These are phyloP conservation scores for Paramormyrops hopkinsi DNA, from an alignment of 2,797 vertebrate genomes.

Conservation along the genomic window DNA sequence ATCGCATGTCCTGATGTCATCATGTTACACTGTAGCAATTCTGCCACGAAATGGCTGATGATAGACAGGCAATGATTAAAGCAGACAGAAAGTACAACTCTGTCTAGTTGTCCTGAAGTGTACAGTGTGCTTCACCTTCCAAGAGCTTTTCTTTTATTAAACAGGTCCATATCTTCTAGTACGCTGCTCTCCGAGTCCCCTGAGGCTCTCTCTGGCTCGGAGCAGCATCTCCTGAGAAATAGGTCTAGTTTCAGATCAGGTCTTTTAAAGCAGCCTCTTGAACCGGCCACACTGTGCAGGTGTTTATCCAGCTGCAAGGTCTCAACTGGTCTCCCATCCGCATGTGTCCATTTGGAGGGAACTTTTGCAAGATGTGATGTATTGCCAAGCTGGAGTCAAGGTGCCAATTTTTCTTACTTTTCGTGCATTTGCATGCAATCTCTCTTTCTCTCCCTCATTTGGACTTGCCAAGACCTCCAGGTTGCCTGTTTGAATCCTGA, in stretches of 20 bases:
- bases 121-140: conserved; percentile 47
- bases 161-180: not conserved
- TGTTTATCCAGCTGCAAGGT: conserved; percentile 62
- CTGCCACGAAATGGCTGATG: conserved; percentile 29
- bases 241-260: not conserved
- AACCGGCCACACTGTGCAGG: conserved; percentile 69
- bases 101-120: conserved; percentile 33
- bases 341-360: conserved; percentile 72
- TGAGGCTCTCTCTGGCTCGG: conserved; percentile 29
- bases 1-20: not conserved
- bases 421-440: conserved; percentile 36
- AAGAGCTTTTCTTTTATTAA: conserved; percentile 45
- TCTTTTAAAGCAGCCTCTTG: conserved; percentile 22
- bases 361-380: conserved; percentile 79
- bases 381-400: conserved; percentile 71
- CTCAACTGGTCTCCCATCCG: conserved; percentile 37
- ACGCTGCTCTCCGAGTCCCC: conserved; percentile 30
- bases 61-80: conserved; percentile 50
- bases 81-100: conserved; percentile 17
- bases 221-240: conserved; percentile 38
- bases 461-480: not conserved
- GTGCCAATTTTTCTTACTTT: conserved; percentile 63
- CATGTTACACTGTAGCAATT: not conserved
- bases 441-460: conserved; percentile 18
- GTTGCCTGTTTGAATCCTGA: not conserved